Conservation (phyloP, 2,888 invertebrate genomes). For the Coleophora flavipennella region DNA sequence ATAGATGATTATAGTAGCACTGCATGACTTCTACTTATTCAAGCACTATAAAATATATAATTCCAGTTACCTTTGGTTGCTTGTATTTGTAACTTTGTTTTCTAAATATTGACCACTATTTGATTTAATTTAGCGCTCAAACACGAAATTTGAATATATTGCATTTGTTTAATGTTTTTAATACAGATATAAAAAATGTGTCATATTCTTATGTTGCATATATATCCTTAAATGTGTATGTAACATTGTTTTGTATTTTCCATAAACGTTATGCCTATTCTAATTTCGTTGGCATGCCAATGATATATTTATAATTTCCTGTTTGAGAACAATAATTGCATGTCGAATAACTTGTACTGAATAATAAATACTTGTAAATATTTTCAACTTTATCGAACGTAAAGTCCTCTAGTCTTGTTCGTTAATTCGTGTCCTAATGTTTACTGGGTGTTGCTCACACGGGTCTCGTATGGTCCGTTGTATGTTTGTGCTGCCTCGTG, state of each 20-base stretch:
- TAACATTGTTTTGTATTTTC: too few species aligned
- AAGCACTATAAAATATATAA: constrained; percentile 24
- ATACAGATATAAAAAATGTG: too few species aligned
- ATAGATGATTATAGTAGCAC: constrained; percentile 41
- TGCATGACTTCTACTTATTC: constrained; percentile 37
- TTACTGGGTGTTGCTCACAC: too few species aligned
- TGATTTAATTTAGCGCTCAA: constrained; percentile 37
- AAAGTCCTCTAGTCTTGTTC: too few species aligned
- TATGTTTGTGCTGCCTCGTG: too few species aligned
- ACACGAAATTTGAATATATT: constrained; percentile 43
- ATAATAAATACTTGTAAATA: background rate
- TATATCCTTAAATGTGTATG: too few species aligned
- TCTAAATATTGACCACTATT: constrained; percentile 17
- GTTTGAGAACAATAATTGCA: constrained; percentile 52
- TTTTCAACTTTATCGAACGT: background rate
- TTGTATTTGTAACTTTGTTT: constrained; percentile 15
- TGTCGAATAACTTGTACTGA: constrained; percentile 26
- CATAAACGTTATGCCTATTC: too few species aligned
- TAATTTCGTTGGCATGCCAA: background rate
- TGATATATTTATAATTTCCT: constrained; percentile 46
- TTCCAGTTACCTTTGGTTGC: constrained; percentile 6
- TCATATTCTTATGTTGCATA: too few species aligned
- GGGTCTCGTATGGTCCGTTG: too few species aligned
- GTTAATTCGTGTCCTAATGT: too few species aligned
- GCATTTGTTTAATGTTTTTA: too few species aligned